Evolutionary conservation across 2,797 vertebrate genomes (phyloP).

Genomic region (Paramormyrops hopkinsi): DNA sequence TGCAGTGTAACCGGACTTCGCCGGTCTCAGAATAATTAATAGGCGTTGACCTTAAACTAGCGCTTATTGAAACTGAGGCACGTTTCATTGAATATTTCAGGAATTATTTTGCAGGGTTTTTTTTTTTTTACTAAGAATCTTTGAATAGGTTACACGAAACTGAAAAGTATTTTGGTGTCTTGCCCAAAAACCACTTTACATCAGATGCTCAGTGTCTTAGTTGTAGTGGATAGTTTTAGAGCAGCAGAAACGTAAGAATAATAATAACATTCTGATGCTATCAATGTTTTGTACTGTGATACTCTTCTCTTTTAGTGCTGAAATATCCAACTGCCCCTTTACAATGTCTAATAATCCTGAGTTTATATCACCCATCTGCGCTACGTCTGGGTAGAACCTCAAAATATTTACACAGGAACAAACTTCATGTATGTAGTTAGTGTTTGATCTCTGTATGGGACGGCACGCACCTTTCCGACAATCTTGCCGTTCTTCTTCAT

Average conservation of each 20-base stretch:
- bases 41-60: not conserved
- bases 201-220: constrained; percentile 17
- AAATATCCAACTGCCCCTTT: constrained; percentile 17
- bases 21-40: not conserved
- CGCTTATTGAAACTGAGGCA: not conserved
- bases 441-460: not conserved
- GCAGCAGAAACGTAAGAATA: constrained; percentile 19
- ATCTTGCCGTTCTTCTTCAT: constrained; percentile 76
- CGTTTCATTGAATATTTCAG: not conserved
- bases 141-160: constrained; percentile 14
- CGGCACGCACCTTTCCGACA: constrained; percentile 64
- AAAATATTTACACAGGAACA: constrained; percentile 16
- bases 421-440: not conserved
- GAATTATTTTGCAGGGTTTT: not conserved
- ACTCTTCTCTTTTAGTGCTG: constrained; percentile 14
- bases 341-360: constrained; percentile 22
- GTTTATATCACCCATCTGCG: constrained; percentile 17
- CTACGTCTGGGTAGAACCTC: not conserved
- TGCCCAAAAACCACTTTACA: constrained; percentile 29
- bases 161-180: constrained; percentile 25
- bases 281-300: constrained; percentile 22
- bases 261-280: constrained; percentile 24
- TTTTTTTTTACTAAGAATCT: constrained; percentile 11
- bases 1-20: not conserved
- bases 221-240: constrained; percentile 21